phyloP scores from a whole-genome alignment of 2,888 invertebrate species.

The Yponomeuta plumbellus region DNA sequence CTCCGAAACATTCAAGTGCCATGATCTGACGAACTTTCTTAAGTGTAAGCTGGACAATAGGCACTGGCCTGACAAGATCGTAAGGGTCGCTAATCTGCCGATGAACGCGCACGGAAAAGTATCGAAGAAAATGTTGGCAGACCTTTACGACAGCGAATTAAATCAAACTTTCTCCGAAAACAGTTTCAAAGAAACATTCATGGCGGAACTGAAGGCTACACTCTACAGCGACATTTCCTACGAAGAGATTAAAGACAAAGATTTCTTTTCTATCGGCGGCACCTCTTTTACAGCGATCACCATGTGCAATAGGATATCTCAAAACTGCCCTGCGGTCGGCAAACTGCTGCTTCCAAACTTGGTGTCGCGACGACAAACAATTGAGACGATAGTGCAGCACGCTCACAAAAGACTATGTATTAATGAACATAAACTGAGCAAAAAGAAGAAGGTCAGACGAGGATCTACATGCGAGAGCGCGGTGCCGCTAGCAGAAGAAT shows the following conservation, averaged over 20 bases:
- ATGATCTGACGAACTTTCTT: constrained; percentile 53
- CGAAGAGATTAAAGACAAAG: constrained; percentile 53
- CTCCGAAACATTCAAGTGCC: constrained; percentile 48
- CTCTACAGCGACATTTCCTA: constrained; percentile 40
- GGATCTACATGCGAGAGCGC: neutral
- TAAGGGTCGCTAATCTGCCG: constrained; percentile 76
- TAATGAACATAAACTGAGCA: constrained; percentile 13
- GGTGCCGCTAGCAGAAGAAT: neutral
- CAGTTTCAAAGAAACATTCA: constrained; percentile 35
- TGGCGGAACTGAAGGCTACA: constrained; percentile 41
- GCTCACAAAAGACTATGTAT: constrained; percentile 29
- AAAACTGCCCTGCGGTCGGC: constrained; percentile 50
- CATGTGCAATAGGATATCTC: constrained; percentile 76
- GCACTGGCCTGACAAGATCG: constrained; percentile 81
- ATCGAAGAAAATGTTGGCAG: constrained; percentile 63
- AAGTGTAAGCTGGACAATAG: constrained; percentile 63
- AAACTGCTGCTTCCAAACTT: constrained; percentile 74
- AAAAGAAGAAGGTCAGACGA: constrained; percentile 10
- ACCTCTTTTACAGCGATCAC: constrained; percentile 82
- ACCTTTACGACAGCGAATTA: constrained; percentile 44
- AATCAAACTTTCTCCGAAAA: constrained; percentile 12
- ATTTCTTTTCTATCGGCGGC: constrained; percentile 80
- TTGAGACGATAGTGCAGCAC: constrained; percentile 48
- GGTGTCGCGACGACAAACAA: constrained; percentile 60
- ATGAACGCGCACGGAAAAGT: constrained; percentile 84